Evolutionary conservation across 2,113 vertebrate species (phyloP).

Genomic region (Camelus dromedarius): DNA sequence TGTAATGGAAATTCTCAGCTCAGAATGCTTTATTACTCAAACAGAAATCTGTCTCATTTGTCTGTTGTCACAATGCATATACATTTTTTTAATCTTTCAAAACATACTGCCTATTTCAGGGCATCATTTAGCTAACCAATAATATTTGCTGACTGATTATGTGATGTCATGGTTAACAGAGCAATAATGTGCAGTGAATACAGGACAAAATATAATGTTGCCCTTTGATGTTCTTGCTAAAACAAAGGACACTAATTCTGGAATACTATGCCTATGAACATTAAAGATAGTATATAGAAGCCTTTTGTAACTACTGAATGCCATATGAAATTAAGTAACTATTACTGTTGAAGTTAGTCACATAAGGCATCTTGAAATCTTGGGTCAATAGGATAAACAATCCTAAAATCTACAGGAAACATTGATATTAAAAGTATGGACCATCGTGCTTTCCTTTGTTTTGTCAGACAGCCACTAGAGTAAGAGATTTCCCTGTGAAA

Average conservation of each 20-base stretch:
- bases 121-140: background rate
- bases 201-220: background rate
- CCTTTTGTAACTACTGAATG: background rate
- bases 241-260: background rate
- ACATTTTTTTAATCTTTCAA: background rate
- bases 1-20: background rate
- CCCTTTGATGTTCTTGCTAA: background rate
- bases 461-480: background rate
- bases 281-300: background rate
- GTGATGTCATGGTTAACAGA: background rate
- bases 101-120: background rate
- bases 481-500: conserved; percentile 8
- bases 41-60: background rate
- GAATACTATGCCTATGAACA: background rate
- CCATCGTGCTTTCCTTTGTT: conserved; percentile 37
- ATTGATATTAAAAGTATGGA: background rate
- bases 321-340: background rate
- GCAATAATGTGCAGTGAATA: background rate
- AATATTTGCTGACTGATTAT: background rate
- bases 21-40: background rate
- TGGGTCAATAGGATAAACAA: background rate
- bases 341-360: background rate
- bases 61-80: background rate
- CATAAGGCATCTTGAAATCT: background rate
- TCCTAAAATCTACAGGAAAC: background rate